A percentile compares a stretch with the other conserved stretches of the same genome.
phyloP scores from a whole-genome alignment of 2,797 vertebrate species.

The Coluber constrictor region DNA sequence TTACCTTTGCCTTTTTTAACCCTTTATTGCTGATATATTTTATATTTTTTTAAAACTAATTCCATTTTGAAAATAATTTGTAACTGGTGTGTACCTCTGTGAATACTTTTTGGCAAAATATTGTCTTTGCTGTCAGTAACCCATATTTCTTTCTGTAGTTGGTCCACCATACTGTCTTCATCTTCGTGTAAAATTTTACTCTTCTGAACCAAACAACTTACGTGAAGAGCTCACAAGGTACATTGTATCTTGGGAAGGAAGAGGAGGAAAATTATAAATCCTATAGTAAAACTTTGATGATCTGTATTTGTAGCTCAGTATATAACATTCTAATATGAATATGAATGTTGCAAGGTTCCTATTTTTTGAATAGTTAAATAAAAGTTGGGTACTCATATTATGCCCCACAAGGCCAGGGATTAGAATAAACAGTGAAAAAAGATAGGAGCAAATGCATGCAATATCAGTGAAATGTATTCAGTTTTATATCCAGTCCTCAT shows the following conservation, averaged over 20 bases:
- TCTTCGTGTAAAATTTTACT: constrained; percentile 97
- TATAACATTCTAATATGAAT: background rate
- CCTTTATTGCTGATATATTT: background rate
- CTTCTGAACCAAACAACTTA: constrained; percentile 96
- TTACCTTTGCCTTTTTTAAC: background rate
- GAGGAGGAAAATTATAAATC: background rate
- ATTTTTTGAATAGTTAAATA: background rate
- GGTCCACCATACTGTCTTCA: constrained; percentile 97
- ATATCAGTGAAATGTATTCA: background rate
- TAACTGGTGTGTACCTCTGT: background rate
- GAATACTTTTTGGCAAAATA: background rate
- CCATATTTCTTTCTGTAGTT: constrained; percentile 73
- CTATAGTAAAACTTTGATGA: background rate
- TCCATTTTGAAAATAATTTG: background rate
- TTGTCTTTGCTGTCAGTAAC: constrained; percentile 11
- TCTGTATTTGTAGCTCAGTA: background rate
- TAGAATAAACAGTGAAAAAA: background rate
- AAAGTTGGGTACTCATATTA: background rate
- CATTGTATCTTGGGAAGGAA: too few species aligned
- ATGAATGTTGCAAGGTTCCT: background rate
- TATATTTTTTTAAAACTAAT: background rate
- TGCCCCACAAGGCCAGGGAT: background rate
- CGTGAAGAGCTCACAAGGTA: constrained; percentile 96
- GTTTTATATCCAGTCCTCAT: background rate
- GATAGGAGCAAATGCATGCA: background rate